These are phyloP conservation scores for Ailuropoda melanoleuca DNA, from an alignment of 2,113 vertebrate species.

Conservation along the genomic window DNA sequence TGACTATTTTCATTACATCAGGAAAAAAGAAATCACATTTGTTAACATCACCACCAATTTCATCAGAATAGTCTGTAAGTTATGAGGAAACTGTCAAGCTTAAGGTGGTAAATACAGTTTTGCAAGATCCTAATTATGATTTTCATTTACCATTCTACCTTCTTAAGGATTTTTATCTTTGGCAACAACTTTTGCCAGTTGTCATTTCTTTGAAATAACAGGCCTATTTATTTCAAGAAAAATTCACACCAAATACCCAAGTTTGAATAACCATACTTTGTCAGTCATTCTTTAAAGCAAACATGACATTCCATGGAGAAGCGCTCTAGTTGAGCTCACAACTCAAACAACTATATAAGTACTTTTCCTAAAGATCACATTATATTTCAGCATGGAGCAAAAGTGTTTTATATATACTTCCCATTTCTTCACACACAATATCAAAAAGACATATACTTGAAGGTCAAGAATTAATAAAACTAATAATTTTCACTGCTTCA, in stretches of 20 bases:
- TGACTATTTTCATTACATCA: background rate
- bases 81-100: background rate
- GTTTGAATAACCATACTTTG: background rate
- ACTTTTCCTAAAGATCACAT: background rate
- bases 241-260: background rate
- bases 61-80: background rate
- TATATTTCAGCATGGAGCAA: background rate
- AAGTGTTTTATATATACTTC: background rate
- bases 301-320: background rate
- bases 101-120: background rate
- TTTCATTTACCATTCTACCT: background rate
- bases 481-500: background rate
- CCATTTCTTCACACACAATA: background rate
- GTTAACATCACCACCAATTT: background rate
- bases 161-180: conserved; percentile 8
- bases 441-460: background rate
- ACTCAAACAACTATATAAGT: background rate
- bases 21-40: background rate
- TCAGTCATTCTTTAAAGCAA: background rate
- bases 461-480: background rate
- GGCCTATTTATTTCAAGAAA: background rate
- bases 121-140: background rate
- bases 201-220: background rate
- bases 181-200: background rate
- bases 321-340: background rate